Conservation (phyloP, 2,797 vertebrate species). For the Ctenochaetus hawaiiensis region DNA sequence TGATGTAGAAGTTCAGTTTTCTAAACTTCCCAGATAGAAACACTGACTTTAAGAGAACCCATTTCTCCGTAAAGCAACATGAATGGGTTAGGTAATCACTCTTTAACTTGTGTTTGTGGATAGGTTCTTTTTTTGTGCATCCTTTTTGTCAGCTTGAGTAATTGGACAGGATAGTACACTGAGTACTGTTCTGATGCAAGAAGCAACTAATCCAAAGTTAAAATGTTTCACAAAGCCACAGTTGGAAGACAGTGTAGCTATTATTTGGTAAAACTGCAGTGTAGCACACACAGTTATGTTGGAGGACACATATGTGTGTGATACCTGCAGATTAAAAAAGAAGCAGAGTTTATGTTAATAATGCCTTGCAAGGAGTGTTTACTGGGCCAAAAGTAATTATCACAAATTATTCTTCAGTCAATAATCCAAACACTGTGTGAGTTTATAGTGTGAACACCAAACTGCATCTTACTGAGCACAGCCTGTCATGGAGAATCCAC, state of each 20-base stretch:
- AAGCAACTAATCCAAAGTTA: no score
- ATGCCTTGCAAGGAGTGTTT: background rate
- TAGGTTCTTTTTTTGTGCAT: background rate
- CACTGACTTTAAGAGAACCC: background rate
- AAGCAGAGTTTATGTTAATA: background rate
- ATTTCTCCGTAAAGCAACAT: background rate
- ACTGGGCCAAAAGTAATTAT: constrained; percentile 20
- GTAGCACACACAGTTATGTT: no score
- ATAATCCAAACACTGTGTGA: background rate
- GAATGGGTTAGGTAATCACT: background rate
- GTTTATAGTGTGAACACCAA: background rate
- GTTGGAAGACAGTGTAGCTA: no score
- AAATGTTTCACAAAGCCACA: no score
- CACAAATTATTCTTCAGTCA: constrained; percentile 4
- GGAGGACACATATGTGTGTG: no score
- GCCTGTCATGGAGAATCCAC: background rate
- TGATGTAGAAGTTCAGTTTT: background rate
- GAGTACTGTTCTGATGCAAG: background rate
- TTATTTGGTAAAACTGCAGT: no score
- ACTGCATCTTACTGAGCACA: no score
- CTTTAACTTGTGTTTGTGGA: background rate
- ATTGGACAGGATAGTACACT: background rate
- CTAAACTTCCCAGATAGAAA: background rate
- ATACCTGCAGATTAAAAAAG: background rate
- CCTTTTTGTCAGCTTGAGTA: background rate